Percentiles rank a stretch among this genome's conserved stretches.
Conservation (phyloP, 2,797 vertebrate genomes). For the Enteromius fasciolatus region DNA sequence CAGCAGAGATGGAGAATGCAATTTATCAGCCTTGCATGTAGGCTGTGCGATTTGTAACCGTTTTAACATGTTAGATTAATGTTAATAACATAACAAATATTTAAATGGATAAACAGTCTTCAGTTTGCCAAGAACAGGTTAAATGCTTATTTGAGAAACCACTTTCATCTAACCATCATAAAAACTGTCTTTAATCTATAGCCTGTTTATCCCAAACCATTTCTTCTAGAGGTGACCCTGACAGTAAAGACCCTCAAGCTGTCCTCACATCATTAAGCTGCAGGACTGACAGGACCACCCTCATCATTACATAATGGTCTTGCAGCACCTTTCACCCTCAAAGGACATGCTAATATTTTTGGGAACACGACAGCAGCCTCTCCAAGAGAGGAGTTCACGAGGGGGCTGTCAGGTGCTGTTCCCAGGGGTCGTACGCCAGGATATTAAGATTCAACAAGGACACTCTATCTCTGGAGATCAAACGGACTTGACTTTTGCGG, state of each 20-base stretch:
- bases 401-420: neutral
- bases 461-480: constrained; percentile 1
- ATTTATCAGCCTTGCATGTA: neutral
- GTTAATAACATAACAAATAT: neutral
- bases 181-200: neutral
- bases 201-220: neutral
- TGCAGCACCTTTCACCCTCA: neutral
- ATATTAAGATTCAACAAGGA: neutral
- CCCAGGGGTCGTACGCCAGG: neutral
- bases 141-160: neutral
- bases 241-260: neutral
- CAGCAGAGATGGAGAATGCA: neutral
- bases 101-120: neutral
- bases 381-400: neutral
- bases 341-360: neutral
- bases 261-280: neutral
- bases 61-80: neutral
- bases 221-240: neutral
- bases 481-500: neutral
- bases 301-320: neutral
- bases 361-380: neutral
- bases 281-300: neutral
- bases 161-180: neutral
- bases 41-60: neutral
- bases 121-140: neutral